Evolutionary conservation across 1,140 invertebrate genomes (phyloP), one percentile per base, ranked within the genome.

Genomic region (Penaeus indicus): DNA sequence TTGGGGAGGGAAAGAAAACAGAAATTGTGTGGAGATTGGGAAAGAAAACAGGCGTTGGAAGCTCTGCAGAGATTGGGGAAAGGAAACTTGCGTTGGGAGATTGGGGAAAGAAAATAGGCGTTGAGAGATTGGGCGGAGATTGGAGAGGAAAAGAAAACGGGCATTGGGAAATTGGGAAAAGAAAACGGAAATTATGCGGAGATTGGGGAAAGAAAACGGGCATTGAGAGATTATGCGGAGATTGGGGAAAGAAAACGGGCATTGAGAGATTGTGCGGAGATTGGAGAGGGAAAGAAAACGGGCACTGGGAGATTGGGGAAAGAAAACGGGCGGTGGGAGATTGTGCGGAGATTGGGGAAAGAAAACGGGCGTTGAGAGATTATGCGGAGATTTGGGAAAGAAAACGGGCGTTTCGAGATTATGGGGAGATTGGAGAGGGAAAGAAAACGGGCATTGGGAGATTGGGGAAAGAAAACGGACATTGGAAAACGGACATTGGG

Each of bases 351-450:
- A 32, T 32, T 32, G 32, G 32, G 38, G 7, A 42, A 42, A 42
- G 38, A 4, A 42, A 7, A 0, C 4, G 38, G 2, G 2, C 1
- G 5, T n/a, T n/a, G n/a, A n/a, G n/a, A n/a, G n/a, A n/a, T n/a
- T n/a, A n/a, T n/a, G n/a, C n/a, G n/a, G n/a, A n/a, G n/a, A n/a
- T n/a, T n/a, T n/a, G n/a, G n/a, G n/a, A 32, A 19, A 19, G 25
- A 11, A 11, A 7, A 22, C 7, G 25, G 11, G 64, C 5, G 21
- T 7, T 25, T 3, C 0, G 64, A 67, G 4, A 67, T 67, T 5
- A 7, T 4, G 21, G 0, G 7, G 11, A 67, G 21, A 32, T 32
- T 32, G 32, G n/a, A n/a, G n/a, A n/a, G 32, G 38, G 7, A 42
- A 42, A 42, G 38, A 4, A 42, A 7, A 0, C 4, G 38, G 2